Evolutionary conservation across 2,797 vertebrate genomes (phyloP), one percentile per base, ranked within the genome.

Genomic region (Phoeniculus purpureus): DNA sequence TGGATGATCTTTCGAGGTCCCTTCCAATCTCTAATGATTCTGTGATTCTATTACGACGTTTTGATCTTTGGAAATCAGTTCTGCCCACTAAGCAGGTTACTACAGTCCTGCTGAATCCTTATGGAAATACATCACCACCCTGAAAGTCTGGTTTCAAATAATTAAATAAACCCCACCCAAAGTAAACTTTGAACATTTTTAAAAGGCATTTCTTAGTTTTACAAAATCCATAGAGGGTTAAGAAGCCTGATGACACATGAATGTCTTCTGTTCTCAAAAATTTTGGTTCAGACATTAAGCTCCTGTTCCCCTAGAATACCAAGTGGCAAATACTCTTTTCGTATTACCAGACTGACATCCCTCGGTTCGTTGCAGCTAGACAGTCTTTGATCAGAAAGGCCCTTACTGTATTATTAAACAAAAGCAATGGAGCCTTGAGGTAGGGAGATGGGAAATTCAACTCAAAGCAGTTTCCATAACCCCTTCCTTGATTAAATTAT

Each of bases 391-490:
- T 97, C 91, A 85, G 75, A 71, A 65, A 87, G 72, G 29, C 16
- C 91, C 64, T 79, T 95, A 48, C 37, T 97, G 81, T 72, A 95
- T 96, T 96, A 96, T 96, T 97, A 84, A 97, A 96, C 76, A 96
- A 93, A 96, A 68, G 60, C 65, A 72, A 84, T 85, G 45, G 67
- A 92, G 90, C 75, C 67, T 84, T 67, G 90, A 94, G 83, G 76
- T 79, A 93, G 25, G 17, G 58, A 51, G 65, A 34, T 47, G 27
- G 79, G 80, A 95, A 85, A 94, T 80, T 93, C 48, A 77, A 66
- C 83, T 94, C 68, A 77, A 78, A 96, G 93, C 62, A 83, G 27
- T 94, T 95, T 96, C 85, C 66, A 54, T 64, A 85, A 90, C 52
- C 31, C 76, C 81, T 66, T 91, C 78, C 74, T 96, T 81, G 89